Conservation (phyloP, 2,797 vertebrate genomes). For the Ptychadena robeensis region DNA sequence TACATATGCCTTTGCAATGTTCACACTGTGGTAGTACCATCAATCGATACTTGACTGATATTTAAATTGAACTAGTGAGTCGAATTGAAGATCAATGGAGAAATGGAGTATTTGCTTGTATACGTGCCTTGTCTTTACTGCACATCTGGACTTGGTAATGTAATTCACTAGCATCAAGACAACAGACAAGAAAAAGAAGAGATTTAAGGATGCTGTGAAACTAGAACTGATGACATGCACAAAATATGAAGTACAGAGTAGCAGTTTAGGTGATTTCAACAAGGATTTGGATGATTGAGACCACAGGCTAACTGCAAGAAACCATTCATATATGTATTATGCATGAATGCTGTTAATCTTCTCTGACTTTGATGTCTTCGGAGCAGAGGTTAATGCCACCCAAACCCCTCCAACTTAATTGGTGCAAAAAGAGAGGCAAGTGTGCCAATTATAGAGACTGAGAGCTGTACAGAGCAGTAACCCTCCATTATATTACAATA, state of each 20-base stretch:
- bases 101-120: too few relatives aligned
- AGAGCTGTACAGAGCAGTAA: constrained; percentile 10
- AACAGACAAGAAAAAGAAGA: neutral
- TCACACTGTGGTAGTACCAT: too few relatives aligned
- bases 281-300: constrained; percentile 25
- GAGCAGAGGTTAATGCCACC: constrained; percentile 32
- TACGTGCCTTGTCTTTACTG: too few relatives aligned
- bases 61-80: too few relatives aligned
- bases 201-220: neutral
- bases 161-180: neutral
- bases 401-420: constrained; percentile 31
- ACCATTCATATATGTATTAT: constrained; percentile 22
- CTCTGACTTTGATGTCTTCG: constrained; percentile 21
- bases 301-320: constrained; percentile 3
- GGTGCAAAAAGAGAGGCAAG: constrained; percentile 1
- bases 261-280: neutral
- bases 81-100: too few relatives aligned
- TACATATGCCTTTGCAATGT: too few relatives aligned
- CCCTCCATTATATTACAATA: constrained; percentile 4
- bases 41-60: too few relatives aligned
- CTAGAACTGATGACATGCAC: neutral
- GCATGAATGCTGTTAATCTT: constrained; percentile 36
- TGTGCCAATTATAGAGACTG: constrained; percentile 21
- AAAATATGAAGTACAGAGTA: constrained; percentile 4
- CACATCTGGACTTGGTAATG: neutral